These are phyloP conservation scores for Agrypnia vestita DNA, from an alignment of 1,140 invertebrate genomes.

Conservation along the genomic window DNA sequence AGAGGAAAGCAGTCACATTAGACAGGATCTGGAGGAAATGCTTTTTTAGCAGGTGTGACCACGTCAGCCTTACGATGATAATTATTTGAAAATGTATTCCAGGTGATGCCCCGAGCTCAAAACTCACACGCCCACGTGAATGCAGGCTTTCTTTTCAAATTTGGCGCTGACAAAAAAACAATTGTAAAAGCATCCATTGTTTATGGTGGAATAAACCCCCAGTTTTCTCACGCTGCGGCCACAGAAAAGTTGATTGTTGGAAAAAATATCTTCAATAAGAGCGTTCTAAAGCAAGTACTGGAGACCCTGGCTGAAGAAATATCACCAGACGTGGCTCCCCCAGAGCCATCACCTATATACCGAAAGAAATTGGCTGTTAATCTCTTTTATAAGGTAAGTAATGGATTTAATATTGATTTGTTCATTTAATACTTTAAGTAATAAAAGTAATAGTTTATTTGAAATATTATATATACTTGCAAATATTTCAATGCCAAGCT, in stretches of 20 bases:
- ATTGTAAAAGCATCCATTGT: slow-evolving; percentile 73
- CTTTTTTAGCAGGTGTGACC: too few relatives aligned
- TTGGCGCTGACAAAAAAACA: slow-evolving; percentile 67
- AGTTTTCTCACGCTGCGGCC: slow-evolving; percentile 80
- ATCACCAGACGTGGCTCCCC: slow-evolving; percentile 75
- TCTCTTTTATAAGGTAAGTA: slow-evolving; percentile 82
- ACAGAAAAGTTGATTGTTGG: slow-evolving; percentile 78
- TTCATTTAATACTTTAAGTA: not conserved
- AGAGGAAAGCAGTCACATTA: too few relatives aligned
- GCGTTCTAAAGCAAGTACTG: slow-evolving; percentile 74
- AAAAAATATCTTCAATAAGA: slow-evolving; percentile 71
- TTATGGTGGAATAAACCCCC: slow-evolving; percentile 79
- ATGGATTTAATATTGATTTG: not conserved
- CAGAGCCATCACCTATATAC: slow-evolving; percentile 79
- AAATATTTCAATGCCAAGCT: not conserved
- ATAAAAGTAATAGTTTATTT: not conserved
- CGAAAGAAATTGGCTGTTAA: slow-evolving; percentile 77
- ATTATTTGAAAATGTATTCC: slow-evolving; percentile 47
- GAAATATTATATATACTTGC: not conserved
- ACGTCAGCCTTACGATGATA: too few relatives aligned
- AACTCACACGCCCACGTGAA: slow-evolving; percentile 85
- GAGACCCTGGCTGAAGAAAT: slow-evolving; percentile 77
- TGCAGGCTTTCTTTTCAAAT: slow-evolving; percentile 80
- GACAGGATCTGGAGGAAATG: too few relatives aligned
- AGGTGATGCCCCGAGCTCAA: slow-evolving; percentile 82